Evolutionary conservation across 1,140 invertebrate genomes (phyloP).

Genomic region (Vollenhovia emeryi): DNA sequence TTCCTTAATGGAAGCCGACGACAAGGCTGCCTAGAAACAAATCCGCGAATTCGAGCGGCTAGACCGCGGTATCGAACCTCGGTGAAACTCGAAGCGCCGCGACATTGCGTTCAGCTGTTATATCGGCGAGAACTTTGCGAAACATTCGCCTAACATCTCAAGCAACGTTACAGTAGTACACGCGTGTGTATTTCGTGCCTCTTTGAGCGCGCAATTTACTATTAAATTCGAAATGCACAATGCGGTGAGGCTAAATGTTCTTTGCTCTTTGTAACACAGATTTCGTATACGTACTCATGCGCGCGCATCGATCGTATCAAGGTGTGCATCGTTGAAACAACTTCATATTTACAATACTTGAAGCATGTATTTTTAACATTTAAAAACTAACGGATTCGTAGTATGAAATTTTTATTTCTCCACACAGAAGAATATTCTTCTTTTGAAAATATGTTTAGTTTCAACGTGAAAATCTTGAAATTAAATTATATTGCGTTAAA

Average conservation of each 20-base stretch:
- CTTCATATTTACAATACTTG: not conserved
- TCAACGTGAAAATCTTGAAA: too few relatives aligned
- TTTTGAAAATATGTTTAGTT: too few relatives aligned
- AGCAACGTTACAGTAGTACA: not conserved
- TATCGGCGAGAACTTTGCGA: constrained; percentile 13
- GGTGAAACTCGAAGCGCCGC: constrained; percentile 43
- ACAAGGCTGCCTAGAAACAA: constrained; percentile 48
- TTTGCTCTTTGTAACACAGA: not conserved
- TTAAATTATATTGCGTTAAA: too few relatives aligned
- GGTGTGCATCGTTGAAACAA: not conserved
- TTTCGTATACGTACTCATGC: not conserved
- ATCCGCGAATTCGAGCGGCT: constrained; percentile 49
- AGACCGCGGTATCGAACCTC: constrained; percentile 31
- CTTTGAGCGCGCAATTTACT: constrained; percentile 22
- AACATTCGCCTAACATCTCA: constrained; percentile 26
- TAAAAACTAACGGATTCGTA: not conserved
- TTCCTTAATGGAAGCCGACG: constrained; percentile 58
- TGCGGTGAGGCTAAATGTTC: not conserved
- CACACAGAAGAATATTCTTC: too few relatives aligned
- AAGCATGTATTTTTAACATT: not conserved
- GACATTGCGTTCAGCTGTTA: constrained; percentile 31
- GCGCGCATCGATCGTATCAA: not conserved
- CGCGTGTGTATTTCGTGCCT: not conserved
- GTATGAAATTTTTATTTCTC: not conserved
- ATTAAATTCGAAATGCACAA: constrained; percentile 1